Evolutionary conservation across 2,113 vertebrate genomes (phyloP).

Genomic region (Silurus glanis): DNA sequence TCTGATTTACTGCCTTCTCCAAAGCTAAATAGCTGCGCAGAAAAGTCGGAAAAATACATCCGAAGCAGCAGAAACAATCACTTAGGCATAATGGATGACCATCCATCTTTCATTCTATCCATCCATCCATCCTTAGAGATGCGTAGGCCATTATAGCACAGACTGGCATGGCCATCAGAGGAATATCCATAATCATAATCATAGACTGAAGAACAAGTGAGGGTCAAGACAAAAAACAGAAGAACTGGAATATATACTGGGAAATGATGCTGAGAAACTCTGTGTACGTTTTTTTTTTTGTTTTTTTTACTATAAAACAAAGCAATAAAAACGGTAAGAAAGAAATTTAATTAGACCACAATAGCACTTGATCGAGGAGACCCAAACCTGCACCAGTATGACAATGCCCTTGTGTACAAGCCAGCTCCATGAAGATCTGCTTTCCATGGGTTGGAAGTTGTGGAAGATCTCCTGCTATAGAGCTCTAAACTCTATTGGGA

Average conservation of each 20-base stretch:
- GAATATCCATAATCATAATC: neutral
- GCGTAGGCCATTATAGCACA: neutral
- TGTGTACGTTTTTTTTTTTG: no score
- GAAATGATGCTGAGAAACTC: neutral
- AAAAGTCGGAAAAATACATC: slow-evolving; percentile 12
- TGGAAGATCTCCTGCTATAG: no score
- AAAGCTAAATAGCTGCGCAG: neutral
- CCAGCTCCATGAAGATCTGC: no score
- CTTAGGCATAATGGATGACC: neutral
- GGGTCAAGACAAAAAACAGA: neutral
- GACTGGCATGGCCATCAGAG: neutral
- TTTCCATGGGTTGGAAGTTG: no score
- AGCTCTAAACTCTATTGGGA: no score
- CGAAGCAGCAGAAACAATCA: neutral
- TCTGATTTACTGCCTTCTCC: slow-evolving; percentile 4
- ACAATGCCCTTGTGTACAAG: no score
- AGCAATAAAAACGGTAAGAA: neutral
- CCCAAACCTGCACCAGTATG: no score
- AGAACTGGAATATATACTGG: neutral
- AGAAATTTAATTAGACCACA: neutral
- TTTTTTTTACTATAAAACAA: neutral
- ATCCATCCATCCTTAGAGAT: neutral
- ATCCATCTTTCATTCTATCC: neutral
- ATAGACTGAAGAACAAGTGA: neutral
- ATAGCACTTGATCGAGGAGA: no score